Base-by-base conservation (phyloP, 1,140 invertebrate species). In the Neuroterus valhalla region DNA sequence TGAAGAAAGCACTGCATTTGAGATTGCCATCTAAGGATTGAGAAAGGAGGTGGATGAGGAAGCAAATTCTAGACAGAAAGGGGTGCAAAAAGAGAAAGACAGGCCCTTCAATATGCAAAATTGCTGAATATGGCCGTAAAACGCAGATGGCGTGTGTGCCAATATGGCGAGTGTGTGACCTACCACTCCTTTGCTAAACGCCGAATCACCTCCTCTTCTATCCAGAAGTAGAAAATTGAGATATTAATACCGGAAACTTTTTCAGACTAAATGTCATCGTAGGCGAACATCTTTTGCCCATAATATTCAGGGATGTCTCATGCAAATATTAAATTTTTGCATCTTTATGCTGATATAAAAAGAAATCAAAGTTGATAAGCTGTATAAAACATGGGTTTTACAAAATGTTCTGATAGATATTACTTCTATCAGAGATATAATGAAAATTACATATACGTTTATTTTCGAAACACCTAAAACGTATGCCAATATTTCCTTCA, bases 101-200 rank as follows among this genome's bases (percentile, higher is more conserved):
- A 23, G 67, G 66, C 52, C 68, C 66, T 77, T 81, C 83, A 78
- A 86, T 87, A 89, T 88, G 84, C 86, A 88, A 86, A 88, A 89
- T 85, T 86, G 88, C 88, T 88, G 88, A 89, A 89, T 87, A 86
- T 84, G 82, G 82, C 84, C 83, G 87, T 89, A 89, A 89, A 89
- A 89, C 81, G 84, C 88, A 89, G 87, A 82, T 82, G 88, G 88
- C 80, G 86, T 84, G 78, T 85, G 82, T 79, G 84, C 82, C 86
- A 87, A 88, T 88, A 88, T 86, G 83, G 82, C 69, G 73, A 85
- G 82, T 81, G 76, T 74, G 77, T 80, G 79, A 83, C 81, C 77
- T 62, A 77, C 55, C 68, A 72, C 82, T 77, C 81, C 72, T 78
- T 78, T 31, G 78, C 75, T 72, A 78, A 79, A 82, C 80, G 77